Conservation (phyloP, 2,888 invertebrate species). For the Pelosia muscerda region DNA sequence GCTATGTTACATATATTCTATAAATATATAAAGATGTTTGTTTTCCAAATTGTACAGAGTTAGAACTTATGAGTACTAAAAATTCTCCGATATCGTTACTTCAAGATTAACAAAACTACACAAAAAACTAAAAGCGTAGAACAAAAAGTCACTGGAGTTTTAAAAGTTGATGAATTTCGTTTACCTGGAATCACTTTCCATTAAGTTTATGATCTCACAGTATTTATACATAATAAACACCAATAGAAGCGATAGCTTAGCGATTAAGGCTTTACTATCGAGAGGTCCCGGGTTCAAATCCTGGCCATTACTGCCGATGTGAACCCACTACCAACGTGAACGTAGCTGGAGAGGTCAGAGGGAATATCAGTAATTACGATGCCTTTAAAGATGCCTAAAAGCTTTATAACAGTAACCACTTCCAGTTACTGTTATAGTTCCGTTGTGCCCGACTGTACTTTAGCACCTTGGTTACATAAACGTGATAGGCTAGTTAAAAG, state of each 20-base stretch:
- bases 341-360: too few relatives aligned
- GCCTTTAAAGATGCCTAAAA: too few relatives aligned
- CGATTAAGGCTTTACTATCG: too few relatives aligned
- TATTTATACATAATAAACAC: not conserved
- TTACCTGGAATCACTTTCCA: not conserved
- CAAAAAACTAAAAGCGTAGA: not conserved
- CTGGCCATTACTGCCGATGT: not conserved
- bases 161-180: not conserved
- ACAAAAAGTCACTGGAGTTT: not conserved
- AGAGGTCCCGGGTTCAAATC: not conserved
- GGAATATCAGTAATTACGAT: too few relatives aligned
- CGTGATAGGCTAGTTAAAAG: slow-evolving; percentile 55
- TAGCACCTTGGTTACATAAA: slow-evolving; percentile 49
- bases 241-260: not conserved
- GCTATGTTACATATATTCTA: too few relatives aligned
- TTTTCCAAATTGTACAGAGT: not conserved
- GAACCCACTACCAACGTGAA: too few relatives aligned
- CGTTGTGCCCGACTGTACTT: slow-evolving; percentile 36
- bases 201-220: not conserved
- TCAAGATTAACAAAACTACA: not conserved
- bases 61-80: not conserved
- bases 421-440: slow-evolving; percentile 14
- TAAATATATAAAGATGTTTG: too few relatives aligned
- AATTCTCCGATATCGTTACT: not conserved
- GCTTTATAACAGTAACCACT: not conserved